Conservation (phyloP, 2,113 vertebrate species). For the Narcine bancroftii region DNA sequence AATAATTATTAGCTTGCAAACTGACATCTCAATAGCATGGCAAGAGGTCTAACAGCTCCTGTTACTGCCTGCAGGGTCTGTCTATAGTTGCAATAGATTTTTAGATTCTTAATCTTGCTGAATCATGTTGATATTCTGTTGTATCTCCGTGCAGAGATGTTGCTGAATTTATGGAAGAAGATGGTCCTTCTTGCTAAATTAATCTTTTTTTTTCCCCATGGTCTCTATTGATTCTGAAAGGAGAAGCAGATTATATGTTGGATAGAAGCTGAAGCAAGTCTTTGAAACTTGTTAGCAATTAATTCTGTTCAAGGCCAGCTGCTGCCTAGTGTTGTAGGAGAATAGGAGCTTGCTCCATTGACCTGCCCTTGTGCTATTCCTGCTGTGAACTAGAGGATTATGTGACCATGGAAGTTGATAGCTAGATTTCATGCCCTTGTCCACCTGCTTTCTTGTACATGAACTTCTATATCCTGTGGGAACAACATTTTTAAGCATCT, state of each 20-base stretch:
- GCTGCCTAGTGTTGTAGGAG: background rate
- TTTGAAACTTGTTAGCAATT: slow-evolving; percentile 30
- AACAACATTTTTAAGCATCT: background rate
- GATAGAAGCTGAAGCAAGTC: slow-evolving; percentile 22
- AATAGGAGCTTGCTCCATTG: background rate
- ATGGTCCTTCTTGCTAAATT: slow-evolving; percentile 15
- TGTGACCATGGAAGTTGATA: slow-evolving; percentile 34
- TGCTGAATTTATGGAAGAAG: slow-evolving; percentile 23
- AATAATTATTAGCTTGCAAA: background rate
- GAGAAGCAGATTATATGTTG: slow-evolving; percentile 20
- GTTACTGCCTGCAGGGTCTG: background rate
- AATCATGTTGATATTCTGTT: background rate
- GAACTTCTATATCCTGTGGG: slow-evolving; percentile 35
- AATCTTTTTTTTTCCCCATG: slow-evolving; percentile 15
- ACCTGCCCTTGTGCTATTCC: slow-evolving; percentile 33
- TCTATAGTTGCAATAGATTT: background rate
- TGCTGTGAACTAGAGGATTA: slow-evolving; percentile 37
- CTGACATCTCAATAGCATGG: background rate
- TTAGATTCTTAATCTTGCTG: background rate
- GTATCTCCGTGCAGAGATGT: background rate
- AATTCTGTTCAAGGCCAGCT: slow-evolving; percentile 27
- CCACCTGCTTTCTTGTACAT: slow-evolving; percentile 30
- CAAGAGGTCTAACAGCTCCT: background rate
- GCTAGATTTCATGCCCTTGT: slow-evolving; percentile 34
- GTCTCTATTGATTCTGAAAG: slow-evolving; percentile 4